Conservation (phyloP, 1,140 invertebrate genomes). For the Drosophila equinoxialis region DNA sequence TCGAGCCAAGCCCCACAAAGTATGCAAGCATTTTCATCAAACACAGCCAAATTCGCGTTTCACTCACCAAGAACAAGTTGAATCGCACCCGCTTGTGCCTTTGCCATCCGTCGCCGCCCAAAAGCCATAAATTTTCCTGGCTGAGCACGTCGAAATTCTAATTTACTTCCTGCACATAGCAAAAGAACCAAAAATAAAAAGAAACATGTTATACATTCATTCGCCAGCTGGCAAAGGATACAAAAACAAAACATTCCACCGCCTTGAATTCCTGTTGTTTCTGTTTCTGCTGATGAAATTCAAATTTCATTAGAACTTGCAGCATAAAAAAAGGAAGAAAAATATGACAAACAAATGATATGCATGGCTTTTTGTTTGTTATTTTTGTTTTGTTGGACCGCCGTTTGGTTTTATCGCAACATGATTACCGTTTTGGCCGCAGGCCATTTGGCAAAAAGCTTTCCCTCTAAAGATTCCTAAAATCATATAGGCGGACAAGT, state of each 20-base stretch:
- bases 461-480: not conserved
- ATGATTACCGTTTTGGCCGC: slow-evolving; percentile 36
- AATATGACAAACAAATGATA: slow-evolving; percentile 57
- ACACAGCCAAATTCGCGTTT: slow-evolving; percentile 34
- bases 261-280: slow-evolving; percentile 27
- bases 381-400: slow-evolving; percentile 1
- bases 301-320: slow-evolving; percentile 61
- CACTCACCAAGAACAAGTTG: slow-evolving; percentile 1
- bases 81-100: not conserved
- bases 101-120: not conserved
- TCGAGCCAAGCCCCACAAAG: slow-evolving; percentile 6
- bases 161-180: slow-evolving; percentile 52
- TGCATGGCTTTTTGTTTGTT: slow-evolving; percentile 43
- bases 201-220: slow-evolving; percentile 4
- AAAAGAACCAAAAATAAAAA: slow-evolving; percentile 1
- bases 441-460: slow-evolving; percentile 31
- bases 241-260: slow-evolving; percentile 33
- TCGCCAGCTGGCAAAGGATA: slow-evolving; percentile 21
- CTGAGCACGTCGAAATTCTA: slow-evolving; percentile 63
- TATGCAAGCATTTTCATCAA: slow-evolving; percentile 48
- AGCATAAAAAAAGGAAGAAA: slow-evolving; percentile 52
- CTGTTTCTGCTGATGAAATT: slow-evolving; percentile 50
- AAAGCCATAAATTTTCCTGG: slow-evolving; percentile 65
- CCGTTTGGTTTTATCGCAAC: slow-evolving; percentile 29
- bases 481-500: not conserved